These are phyloP conservation scores for Scartelaos histophorus DNA, from an alignment of 2,113 vertebrate species.

Conservation along the genomic window DNA sequence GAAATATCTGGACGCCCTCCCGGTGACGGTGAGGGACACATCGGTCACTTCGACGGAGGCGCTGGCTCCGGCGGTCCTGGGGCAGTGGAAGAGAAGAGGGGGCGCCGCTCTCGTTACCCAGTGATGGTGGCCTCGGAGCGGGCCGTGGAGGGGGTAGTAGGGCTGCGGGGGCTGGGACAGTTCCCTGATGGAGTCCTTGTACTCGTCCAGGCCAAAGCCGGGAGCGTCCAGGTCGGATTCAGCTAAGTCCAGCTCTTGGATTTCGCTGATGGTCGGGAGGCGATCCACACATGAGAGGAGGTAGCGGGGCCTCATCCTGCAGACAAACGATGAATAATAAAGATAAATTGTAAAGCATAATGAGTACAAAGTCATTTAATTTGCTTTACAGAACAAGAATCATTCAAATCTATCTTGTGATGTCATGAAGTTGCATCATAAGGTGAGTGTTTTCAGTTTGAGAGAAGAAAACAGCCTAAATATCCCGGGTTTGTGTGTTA, in stretches of 20 bases:
- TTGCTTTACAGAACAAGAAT: no score
- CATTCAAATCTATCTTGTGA: no score
- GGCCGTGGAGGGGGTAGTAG: constrained; percentile 54
- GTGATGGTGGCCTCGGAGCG: constrained; percentile 45
- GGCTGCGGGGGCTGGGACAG: constrained; percentile 58
- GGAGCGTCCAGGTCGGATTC: constrained; percentile 7
- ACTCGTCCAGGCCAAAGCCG: constrained; percentile 59
- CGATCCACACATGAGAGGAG: constrained; percentile 50
- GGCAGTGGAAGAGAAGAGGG: not conserved
- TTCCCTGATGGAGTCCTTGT: constrained; percentile 64
- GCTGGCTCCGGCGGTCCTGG: constrained; percentile 18
- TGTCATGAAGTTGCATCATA: no score
- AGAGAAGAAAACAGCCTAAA: no score
- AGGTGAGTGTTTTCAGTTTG: no score
- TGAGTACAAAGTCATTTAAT: not conserved
- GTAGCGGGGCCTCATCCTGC: constrained; percentile 61
- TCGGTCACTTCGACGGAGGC: constrained; percentile 45
- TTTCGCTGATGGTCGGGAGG: constrained; percentile 64
- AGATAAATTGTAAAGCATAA: not conserved
- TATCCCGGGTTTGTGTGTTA: no score
- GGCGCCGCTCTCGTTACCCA: constrained; percentile 12
- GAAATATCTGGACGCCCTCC: not conserved
- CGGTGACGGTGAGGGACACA: constrained; percentile 34
- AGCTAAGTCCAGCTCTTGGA: constrained; percentile 43
- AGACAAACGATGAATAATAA: not conserved